These are phyloP conservation scores for Sipha maydis DNA, from an alignment of 2,888 invertebrate genomes.

Conservation along the genomic window DNA sequence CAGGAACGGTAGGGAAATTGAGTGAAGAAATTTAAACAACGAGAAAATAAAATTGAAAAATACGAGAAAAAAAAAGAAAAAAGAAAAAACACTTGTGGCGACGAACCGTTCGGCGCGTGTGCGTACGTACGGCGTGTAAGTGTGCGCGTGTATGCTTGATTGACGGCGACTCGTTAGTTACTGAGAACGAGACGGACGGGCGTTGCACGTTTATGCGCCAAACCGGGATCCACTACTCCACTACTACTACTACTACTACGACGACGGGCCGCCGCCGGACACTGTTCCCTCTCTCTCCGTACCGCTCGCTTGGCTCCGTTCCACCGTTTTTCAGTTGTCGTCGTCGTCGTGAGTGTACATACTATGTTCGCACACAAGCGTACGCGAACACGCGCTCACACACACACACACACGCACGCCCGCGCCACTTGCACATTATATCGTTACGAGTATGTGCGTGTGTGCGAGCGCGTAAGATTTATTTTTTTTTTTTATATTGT, in stretches of 20 bases:
- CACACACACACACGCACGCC: background rate
- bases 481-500: background rate
- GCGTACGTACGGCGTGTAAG: background rate
- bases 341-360: constrained; percentile 7
- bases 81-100: background rate
- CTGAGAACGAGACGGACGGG: constrained; percentile 52
- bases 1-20: background rate
- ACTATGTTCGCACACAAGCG: background rate
- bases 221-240: constrained; percentile 59
- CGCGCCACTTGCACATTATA: background rate
- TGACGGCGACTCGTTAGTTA: constrained; percentile 56
- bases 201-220: constrained; percentile 61
- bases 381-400: background rate
- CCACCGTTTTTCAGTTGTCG: constrained; percentile 1
- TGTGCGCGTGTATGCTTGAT: constrained; percentile 11
- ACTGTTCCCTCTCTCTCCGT: constrained; percentile 39
- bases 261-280: constrained; percentile 27
- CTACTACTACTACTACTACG: constrained; percentile 45
- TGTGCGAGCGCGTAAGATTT: background rate
- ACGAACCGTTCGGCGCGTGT: background rate
- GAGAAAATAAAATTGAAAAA: background rate
- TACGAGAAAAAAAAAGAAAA: background rate
- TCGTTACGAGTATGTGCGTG: background rate
- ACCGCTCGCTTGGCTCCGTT: constrained; percentile 47
- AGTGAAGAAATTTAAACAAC: background rate